A percentile compares a stretch with the other conserved stretches of the same genome.
Evolutionary conservation across 2,113 vertebrate genomes (phyloP).

Genomic region (Rhabdomys dilectus): DNA sequence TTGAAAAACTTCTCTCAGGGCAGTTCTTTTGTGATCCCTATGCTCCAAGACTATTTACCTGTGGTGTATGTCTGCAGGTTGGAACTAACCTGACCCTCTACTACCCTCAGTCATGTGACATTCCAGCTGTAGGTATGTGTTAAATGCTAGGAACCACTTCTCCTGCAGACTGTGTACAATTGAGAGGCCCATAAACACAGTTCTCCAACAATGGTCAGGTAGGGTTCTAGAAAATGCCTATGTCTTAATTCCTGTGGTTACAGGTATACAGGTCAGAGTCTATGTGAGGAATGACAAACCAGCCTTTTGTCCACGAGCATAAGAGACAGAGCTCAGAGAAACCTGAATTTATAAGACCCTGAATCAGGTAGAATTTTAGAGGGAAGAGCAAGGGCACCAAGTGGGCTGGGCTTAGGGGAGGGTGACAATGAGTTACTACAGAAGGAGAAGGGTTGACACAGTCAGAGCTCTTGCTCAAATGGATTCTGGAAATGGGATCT

Average conservation of each 20-base stretch:
- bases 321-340: background rate
- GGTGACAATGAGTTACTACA: background rate
- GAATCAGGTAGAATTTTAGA: conserved; percentile 27
- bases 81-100: background rate
- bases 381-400: background rate
- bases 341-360: conserved; percentile 37
- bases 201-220: background rate
- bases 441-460: conserved; percentile 14
- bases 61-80: background rate
- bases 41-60: conserved; percentile 5
- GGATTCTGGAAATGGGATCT: conserved; percentile 56
- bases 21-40: conserved; percentile 45
- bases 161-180: background rate
- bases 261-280: background rate
- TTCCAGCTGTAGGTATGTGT: conserved; percentile 4
- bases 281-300: background rate
- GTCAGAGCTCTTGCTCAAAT: conserved; percentile 38
- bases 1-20: conserved; percentile 50
- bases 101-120: background rate
- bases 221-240: background rate
- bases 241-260: background rate
- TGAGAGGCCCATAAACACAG: background rate
- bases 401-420: background rate
- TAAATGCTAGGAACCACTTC: background rate
- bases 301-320: background rate